Evolutionary conservation across 2,888 invertebrate genomes (phyloP), one percentile per base, ranked within the genome.

Genomic region (Acronicta aceris): DNA sequence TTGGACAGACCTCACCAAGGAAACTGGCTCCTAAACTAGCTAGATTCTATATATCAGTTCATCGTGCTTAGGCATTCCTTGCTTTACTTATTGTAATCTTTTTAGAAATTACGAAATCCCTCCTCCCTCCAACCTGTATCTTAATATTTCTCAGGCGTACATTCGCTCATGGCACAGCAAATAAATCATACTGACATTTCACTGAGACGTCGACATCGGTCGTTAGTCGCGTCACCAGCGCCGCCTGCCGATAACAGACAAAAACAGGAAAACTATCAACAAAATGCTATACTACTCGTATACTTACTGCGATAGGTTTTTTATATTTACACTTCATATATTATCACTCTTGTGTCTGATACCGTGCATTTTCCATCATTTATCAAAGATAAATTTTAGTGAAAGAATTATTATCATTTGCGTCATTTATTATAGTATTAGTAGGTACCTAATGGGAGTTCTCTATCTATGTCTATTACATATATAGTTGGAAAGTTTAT

Each of bases 131-230:
- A 53, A 63, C 46, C 49, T 52, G 47, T 47, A 36, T n/a, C 47
- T 41, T 50, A 60, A 74, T 21, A 33, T 9, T 40, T 54, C 7
- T 46, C 12, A 25, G 15, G 7, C 47, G 42, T 40, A 40, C 71
- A 57, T 52, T 65, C 45, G 47, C 30, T 40, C 38, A 47, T 55
- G 51, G 49, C 56, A 59, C 54, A 55, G 64, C 66, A 72, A 63
- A 92, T 91, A 89, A 91, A 92, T 92, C 90, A 91, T 86, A 76
- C 87, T 87, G 89, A 87, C 90, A 86, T 88, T 86, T 86, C 82
- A 81, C 86, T 77, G 78, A 81, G 85, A 86, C 82, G 81, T 80
- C 87, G 85, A 86, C 89, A 84, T 82, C 83, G 85, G 81, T 88
- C 90, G 89, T 89, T 87, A 89, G 86, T 78, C 82, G 86, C 82